Evolutionary conservation across 1,140 invertebrate species (phyloP).

Genomic region (Drosophila pseudoobscura): DNA sequence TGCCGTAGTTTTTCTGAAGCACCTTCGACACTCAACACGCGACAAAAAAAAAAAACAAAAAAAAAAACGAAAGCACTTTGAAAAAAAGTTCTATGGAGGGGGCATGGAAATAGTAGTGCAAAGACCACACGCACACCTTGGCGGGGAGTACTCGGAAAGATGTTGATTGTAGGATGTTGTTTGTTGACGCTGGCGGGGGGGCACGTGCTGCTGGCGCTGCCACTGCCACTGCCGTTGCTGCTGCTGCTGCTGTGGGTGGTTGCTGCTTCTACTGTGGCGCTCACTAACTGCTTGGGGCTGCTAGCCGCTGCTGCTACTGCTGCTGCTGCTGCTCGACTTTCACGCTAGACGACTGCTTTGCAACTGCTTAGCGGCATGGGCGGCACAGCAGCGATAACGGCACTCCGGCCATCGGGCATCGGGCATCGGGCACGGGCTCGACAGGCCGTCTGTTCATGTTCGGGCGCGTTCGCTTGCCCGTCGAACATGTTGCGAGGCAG

Average conservation of each 20-base stretch:
- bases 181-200: conserved; percentile 14
- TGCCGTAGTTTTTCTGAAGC: conserved; percentile 40
- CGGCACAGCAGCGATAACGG: conserved; percentile 12
- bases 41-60: conserved; percentile 25
- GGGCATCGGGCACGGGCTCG: background rate
- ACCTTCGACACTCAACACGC: conserved; percentile 55
- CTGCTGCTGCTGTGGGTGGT: conserved; percentile 22
- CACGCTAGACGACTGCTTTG: conserved; percentile 71
- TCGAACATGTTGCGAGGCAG: conserved; percentile 51
- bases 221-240: conserved; percentile 3
- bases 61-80: conserved; percentile 21
- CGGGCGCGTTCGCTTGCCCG: conserved; percentile 24
- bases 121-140: background rate
- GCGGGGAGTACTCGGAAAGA: too few species aligned
- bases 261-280: too few species aligned
- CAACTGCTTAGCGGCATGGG: conserved; percentile 57
- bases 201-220: conserved; percentile 3
- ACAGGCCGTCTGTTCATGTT: background rate
- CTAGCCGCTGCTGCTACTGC: conserved; percentile 9
- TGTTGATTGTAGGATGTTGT: conserved; percentile 5
- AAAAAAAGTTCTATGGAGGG: conserved; percentile 26
- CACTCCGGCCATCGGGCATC: conserved; percentile 1
- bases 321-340: conserved; percentile 52
- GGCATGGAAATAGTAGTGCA: too few species aligned
- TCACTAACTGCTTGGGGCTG: background rate